phyloP scores from a whole-genome alignment of 2,888 invertebrate species.

The Poecilobothrus nobilitatus region DNA sequence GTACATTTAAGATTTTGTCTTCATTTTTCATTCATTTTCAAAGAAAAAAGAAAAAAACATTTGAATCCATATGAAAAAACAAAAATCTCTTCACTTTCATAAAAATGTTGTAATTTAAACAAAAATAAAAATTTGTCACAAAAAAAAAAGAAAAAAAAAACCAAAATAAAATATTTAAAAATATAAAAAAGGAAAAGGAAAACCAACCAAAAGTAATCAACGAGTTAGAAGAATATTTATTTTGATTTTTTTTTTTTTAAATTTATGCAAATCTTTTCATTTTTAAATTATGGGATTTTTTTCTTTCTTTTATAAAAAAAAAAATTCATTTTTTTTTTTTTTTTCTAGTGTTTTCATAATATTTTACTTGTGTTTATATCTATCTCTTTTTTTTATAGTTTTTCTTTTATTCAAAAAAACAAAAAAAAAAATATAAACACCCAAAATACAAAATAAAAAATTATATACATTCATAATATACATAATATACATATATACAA shows the following conservation, averaged over 20 bases:
- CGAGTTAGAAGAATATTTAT: background rate
- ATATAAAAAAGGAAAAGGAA: background rate
- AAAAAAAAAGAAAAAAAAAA: background rate
- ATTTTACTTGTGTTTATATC: background rate
- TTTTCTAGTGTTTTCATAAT: background rate
- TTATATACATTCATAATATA: too few species aligned
- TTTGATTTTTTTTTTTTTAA: background rate
- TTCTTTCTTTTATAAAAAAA: too few species aligned
- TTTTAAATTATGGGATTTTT: background rate
- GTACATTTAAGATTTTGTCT: too few species aligned
- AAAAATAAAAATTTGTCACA: too few species aligned
- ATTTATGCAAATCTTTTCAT: slow-evolving; percentile 10
- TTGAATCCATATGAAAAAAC: too few species aligned
- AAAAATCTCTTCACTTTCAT: too few species aligned
- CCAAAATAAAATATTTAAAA: background rate
- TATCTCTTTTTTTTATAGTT: background rate
- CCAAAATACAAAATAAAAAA: too few species aligned
- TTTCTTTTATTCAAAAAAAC: background rate
- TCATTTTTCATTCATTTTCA: too few species aligned
- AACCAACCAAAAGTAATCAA: background rate
- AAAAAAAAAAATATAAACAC: background rate
- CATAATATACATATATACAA: background rate
- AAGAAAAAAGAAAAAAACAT: too few species aligned
- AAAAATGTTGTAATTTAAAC: too few species aligned
- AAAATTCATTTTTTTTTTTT: background rate